phyloP scores from a whole-genome alignment of 2,888 invertebrate species.

The Pyrgus malvae region DNA sequence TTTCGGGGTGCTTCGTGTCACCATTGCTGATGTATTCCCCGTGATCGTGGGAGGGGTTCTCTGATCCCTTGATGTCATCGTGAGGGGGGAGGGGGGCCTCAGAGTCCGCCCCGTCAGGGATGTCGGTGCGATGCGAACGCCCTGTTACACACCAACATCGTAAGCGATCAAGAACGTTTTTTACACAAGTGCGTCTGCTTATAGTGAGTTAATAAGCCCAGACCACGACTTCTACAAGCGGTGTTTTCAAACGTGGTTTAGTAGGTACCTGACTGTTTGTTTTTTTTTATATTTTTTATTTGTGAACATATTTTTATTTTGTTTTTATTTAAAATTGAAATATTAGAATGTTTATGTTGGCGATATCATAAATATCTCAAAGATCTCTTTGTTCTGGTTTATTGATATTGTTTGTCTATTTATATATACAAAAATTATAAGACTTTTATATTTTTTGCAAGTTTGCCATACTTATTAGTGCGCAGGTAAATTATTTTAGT shows the following conservation, averaged over 20 bases:
- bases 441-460: too few species aligned
- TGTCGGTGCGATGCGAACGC: slow-evolving; percentile 82
- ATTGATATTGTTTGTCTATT: too few species aligned
- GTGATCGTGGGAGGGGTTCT: slow-evolving; percentile 83
- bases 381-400: too few species aligned
- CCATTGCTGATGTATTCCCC: slow-evolving; percentile 83
- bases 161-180: slow-evolving; percentile 76
- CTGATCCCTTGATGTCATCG: slow-evolving; percentile 81
- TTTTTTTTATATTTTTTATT: not conserved
- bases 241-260: slow-evolving; percentile 12
- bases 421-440: too few species aligned
- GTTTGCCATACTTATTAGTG: too few species aligned
- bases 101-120: slow-evolving; percentile 83
- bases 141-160: slow-evolving; percentile 77
- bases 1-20: slow-evolving; percentile 71
- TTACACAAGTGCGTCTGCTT: slow-evolving; percentile 25
- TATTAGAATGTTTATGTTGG: too few species aligned
- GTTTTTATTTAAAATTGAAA: too few species aligned
- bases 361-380: too few species aligned
- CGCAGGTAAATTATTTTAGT: too few species aligned
- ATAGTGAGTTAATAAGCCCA: slow-evolving; percentile 22
- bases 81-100: slow-evolving; percentile 83
- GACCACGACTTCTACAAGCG: slow-evolving; percentile 14
- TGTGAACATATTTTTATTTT: too few species aligned
- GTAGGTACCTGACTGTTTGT: not conserved